Evolutionary conservation across 2,113 vertebrate species (phyloP).

Genomic region (Coregonus clupeaformis): DNA sequence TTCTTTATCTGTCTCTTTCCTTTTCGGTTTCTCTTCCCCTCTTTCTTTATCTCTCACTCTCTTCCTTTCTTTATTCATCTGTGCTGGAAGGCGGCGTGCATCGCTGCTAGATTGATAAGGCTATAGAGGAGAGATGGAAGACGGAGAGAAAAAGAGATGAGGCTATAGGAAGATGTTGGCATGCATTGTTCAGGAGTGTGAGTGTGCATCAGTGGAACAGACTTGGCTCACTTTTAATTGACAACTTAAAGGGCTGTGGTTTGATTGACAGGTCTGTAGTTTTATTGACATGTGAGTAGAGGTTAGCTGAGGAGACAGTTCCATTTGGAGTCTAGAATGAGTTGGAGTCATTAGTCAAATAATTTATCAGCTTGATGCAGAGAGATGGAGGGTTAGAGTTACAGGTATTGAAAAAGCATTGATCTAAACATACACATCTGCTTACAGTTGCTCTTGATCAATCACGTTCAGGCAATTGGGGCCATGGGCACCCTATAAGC

Average conservation of each 20-base stretch:
- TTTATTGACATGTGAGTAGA: background rate
- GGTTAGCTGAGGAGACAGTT: background rate
- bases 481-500: no score
- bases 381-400: no score
- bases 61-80: background rate
- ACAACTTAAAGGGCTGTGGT: background rate
- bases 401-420: no score
- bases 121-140: background rate
- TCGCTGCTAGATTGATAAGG: background rate
- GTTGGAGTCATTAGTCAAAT: no score
- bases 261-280: background rate
- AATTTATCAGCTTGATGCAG: no score
- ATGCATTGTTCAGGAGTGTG: background rate
- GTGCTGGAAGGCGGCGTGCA: background rate
- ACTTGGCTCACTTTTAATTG: background rate
- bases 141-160: slow-evolving; percentile 11
- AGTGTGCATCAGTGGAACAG: background rate
- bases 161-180: background rate
- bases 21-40: slow-evolving; percentile 19
- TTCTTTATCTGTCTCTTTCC: slow-evolving; percentile 4
- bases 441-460: no score
- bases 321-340: no score
- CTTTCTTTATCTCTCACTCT: background rate
- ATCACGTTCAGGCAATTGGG: no score
- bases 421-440: no score